phyloP scores from a whole-genome alignment of 2,113 vertebrate species.

The Dicrurus megarhynchus region DNA sequence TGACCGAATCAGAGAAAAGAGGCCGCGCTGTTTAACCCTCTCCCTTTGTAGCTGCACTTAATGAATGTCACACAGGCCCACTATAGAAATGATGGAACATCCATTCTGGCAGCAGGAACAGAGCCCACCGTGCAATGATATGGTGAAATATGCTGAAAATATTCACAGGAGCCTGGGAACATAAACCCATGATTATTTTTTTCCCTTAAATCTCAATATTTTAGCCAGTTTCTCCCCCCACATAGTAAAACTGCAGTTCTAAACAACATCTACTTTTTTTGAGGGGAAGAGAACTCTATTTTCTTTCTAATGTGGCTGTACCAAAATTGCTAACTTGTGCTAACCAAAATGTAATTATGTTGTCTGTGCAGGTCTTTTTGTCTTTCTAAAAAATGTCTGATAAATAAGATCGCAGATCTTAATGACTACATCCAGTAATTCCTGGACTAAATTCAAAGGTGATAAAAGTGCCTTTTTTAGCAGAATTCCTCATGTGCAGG shows the following conservation, averaged over 20 bases:
- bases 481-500: background rate
- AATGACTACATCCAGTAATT: background rate
- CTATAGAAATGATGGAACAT: slow-evolving; percentile 73
- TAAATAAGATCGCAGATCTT: background rate
- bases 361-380: background rate
- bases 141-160: slow-evolving; percentile 71
- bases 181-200: slow-evolving; percentile 62
- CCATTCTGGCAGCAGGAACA: slow-evolving; percentile 53
- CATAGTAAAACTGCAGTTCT: background rate
- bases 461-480: background rate
- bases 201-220: slow-evolving; percentile 46
- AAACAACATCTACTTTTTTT: background rate
- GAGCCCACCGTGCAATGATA: slow-evolving; percentile 56
- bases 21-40: slow-evolving; percentile 62
- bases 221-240: background rate
- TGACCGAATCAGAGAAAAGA: slow-evolving; percentile 59
- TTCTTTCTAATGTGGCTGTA: slow-evolving; percentile 2
- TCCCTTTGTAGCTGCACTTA: slow-evolving; percentile 72
- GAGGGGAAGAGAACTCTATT: background rate
- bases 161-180: slow-evolving; percentile 35
- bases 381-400: slow-evolving; percentile 13
- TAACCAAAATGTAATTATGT: background rate
- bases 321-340: background rate
- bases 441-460: background rate
- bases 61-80: slow-evolving; percentile 70